Evolutionary conservation across 2,113 vertebrate species (phyloP).

Genomic region (Martes martes): DNA sequence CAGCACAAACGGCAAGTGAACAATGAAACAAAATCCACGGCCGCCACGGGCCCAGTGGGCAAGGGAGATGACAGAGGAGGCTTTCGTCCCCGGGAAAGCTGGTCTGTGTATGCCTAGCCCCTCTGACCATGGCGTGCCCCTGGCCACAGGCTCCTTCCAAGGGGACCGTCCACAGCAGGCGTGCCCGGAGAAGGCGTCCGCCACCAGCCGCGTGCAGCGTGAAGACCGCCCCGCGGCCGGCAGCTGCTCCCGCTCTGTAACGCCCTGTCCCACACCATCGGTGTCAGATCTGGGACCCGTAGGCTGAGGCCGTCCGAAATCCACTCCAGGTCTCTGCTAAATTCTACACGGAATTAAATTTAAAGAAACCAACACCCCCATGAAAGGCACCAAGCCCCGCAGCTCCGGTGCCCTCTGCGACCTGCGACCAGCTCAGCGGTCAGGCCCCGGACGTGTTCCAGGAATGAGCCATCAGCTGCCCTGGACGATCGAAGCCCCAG

Average conservation of each 20-base stretch:
- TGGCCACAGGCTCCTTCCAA: background rate
- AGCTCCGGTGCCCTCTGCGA: conserved; percentile 6
- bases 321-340: conserved; percentile 38
- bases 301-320: conserved; percentile 47
- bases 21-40: background rate
- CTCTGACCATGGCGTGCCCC: background rate
- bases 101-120: background rate
- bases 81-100: background rate
- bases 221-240: background rate
- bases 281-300: conserved; percentile 53
- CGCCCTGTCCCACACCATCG: background rate
- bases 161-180: background rate
- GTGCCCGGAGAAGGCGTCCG: background rate
- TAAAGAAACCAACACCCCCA: conserved; percentile 49
- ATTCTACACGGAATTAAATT: conserved; percentile 74
- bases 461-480: conserved; percentile 58
- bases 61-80: background rate
- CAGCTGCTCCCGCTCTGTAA: background rate
- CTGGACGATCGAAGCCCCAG: conserved; percentile 8
- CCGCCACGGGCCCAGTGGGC: background rate
- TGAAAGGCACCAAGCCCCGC: conserved; percentile 48
- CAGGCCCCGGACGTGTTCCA: background rate
- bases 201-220: background rate
- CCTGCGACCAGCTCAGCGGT: background rate
- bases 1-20: background rate